phyloP scores from a whole-genome alignment of 2,113 vertebrate species.

The Mionectes macconnelli region DNA sequence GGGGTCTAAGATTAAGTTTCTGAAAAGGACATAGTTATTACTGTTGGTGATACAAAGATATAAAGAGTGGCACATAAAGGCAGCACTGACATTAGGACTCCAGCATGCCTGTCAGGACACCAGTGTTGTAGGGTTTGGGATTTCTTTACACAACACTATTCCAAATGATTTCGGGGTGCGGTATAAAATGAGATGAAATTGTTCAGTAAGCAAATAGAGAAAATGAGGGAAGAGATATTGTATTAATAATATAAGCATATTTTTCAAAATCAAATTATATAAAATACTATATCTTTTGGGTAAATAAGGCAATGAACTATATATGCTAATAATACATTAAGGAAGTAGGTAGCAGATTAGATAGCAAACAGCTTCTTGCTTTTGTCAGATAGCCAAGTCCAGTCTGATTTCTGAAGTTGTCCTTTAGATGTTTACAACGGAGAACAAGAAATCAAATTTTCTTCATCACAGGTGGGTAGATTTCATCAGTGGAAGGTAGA shows the following conservation, averaged over 20 bases:
- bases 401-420: background rate
- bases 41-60: background rate
- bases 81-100: fast-evolving
- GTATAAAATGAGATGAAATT: background rate
- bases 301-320: background rate
- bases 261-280: background rate
- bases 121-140: background rate
- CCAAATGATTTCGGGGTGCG: background rate
- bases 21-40: background rate
- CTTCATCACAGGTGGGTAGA: background rate
- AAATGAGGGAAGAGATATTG: background rate
- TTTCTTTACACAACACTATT: background rate
- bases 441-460: fast-evolving
- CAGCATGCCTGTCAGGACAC: background rate
- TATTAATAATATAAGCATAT: background rate
- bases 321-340: background rate
- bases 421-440: background rate
- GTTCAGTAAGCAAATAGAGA: background rate
- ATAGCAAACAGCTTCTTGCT: background rate
- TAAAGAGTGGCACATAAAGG: background rate
- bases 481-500: background rate
- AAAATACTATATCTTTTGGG: background rate
- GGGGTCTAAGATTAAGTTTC: background rate
- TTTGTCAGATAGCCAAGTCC: background rate
- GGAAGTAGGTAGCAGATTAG: background rate